Base-by-base conservation (phyloP, 1,140 invertebrate genomes). In the Rhyacophila brunnea region DNA sequence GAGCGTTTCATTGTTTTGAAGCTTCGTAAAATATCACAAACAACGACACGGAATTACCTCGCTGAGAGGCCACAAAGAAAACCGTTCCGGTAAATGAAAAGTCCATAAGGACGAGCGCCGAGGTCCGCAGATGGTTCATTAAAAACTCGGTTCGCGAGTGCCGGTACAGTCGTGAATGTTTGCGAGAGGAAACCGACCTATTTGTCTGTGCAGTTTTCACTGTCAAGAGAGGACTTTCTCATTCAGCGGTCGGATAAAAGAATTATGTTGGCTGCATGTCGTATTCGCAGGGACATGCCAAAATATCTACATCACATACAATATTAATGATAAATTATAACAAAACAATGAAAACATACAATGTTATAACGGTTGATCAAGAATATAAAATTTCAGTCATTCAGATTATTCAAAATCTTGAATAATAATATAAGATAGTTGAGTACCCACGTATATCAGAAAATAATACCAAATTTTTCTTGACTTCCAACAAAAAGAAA, bases 181-280 rank as follows among this genome's bases (percentile, higher is more conserved):
- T 45, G 18, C 18, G 14, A 15, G 18, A 45, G 18, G 6, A 45
- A 17, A 19, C n/a, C 43, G 11, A 40, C 4, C 38, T n/a, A 40
- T 40, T 13, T 40, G n/a, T n/a, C n/a, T n/a, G 11, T 40, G 38
- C 38, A 13, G n/a, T 13, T 40, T 40, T 15, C 38, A 13, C 38
- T 40, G 38, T 40, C 11, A 40, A 15, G 38, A n/a, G 43, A 15
- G 18, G 9, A 19, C 43, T 15, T 11, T 11, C 43, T 11, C n/a
- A n/a, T 15, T 45, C 18, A 15, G 5, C n/a, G 43, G 18, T 1
- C 2, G 46, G 17, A 58, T 43, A 43, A 58, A 58, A 28, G 38
- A 58, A 58, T 58, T 58, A 58, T 50, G 55, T 34, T 23, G 56
- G 36, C 35, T 19, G 55, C 32, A 28, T 28, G 9, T 28, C 9